Base-by-base conservation (phyloP, 2,113 vertebrate genomes). In the Paracanthobrama guichenoti region DNA sequence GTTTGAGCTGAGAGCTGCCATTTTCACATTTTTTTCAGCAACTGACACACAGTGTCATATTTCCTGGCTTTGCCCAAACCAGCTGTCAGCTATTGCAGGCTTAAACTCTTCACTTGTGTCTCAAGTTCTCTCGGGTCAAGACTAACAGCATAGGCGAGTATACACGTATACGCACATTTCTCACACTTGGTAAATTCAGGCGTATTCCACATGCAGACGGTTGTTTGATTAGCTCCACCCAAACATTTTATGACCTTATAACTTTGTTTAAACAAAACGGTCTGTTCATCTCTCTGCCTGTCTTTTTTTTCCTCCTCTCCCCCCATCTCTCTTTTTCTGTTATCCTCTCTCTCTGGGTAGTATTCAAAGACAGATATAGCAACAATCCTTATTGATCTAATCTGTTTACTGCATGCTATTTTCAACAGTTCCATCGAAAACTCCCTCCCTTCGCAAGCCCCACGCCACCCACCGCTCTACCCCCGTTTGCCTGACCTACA, bases 401-500 rank as follows among this genome's bases (percentile, higher is more conserved):
- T 95, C 93, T 93, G 91, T 90, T 93, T 93, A 91, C 89, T 35
- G 90, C 89, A 89, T 91, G 91, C 93, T 94, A 93, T 95, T 95
- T 94, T 94, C 91, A 93, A 92, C 91, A 94, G 91, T 92, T 94
- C 90, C 87, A 91, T 92, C 89, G 91, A 90, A 94, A 93, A 91
- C 91, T 79, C 88, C 87, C 77, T 80, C 74, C 84, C 71, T 87
- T 59, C 88, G 76, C 48, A 75, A 82, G 83, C 86, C 84, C 81
- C 87, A 86, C 80, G 85, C 85, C 87, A 64, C 88, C 89, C 90
- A 90, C 48, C 89, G 87, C 89, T 88, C 88, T 88, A 87, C 79
- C 90, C 90, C 93, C 90, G 90, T 92, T 92, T 90, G 91, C 88
- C 91, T 94, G 93, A 94, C 93, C 92, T 93, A 94, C 94, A 95